phyloP scores from a whole-genome alignment of 2,113 vertebrate genomes.

The Eptatretus burgeri region DNA sequence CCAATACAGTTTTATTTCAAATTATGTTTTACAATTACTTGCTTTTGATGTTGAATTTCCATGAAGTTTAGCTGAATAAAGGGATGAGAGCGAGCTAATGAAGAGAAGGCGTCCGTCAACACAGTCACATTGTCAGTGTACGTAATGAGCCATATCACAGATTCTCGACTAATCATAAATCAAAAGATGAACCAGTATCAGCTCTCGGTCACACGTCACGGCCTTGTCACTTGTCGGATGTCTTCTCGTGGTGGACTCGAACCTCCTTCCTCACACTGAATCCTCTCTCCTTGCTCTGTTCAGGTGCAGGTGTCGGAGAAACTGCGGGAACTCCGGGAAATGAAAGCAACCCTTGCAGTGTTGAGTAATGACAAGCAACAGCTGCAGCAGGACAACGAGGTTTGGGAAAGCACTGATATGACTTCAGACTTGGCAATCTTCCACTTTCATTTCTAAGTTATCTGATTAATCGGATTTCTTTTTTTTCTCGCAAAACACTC shows the following conservation, averaged over 20 bases:
- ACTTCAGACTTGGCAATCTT: too few species aligned
- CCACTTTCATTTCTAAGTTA: too few species aligned
- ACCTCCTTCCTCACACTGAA: too few species aligned
- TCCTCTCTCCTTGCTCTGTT: neutral
- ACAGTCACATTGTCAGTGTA: too few species aligned
- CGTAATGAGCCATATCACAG: neutral
- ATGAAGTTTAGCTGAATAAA: too few species aligned
- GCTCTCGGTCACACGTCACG: neutral
- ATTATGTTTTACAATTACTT: too few species aligned
- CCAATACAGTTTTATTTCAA: too few species aligned
- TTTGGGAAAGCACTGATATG: neutral
- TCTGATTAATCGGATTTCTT: too few species aligned
- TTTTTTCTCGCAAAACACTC: too few species aligned
- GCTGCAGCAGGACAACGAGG: slow-evolving; percentile 5
- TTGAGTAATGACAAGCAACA: neutral
- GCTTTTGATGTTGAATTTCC: too few species aligned
- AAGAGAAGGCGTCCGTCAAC: too few species aligned
- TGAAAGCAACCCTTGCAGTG: slow-evolving; percentile 1
- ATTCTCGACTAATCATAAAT: neutral
- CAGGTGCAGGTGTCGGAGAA: slow-evolving; percentile 3
- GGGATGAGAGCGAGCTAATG: too few species aligned
- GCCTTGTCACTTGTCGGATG: neutral
- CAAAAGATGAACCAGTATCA: neutral
- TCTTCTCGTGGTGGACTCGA: neutral
- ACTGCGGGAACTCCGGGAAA: slow-evolving; percentile 3